Base-by-base conservation (phyloP, 2,113 vertebrate species). In the Collichthys lucidus region DNA sequence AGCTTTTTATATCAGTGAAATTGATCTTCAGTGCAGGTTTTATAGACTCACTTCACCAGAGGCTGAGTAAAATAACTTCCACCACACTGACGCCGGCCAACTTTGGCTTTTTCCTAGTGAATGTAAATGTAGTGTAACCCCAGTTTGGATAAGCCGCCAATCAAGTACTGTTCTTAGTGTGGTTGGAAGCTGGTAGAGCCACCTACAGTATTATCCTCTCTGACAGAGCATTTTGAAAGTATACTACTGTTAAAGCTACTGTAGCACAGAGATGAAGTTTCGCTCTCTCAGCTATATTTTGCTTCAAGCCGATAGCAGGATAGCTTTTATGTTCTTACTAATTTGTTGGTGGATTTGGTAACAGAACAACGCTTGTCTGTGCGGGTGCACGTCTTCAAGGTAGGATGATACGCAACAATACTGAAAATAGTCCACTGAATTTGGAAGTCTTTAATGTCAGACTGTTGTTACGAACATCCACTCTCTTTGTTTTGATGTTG, bases 81-180 rank as follows among this genome's bases (percentile, higher is more conserved):
- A 65, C 31, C 44, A 31, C 61, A 40, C 19, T 68, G 64, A 31
- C 46, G 42, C 42, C 31, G 40, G 22, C 16, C 55, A 62, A 49
- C 55, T 59, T 67, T 19, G 22, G 26, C 56, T 61, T 7, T 46
- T 78, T 86, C 47, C 15, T 70, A 70, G 57, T 74, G 44, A 74
- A 64, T 81, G 44, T 59, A 47, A 68, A 76, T 66, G 31, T 20
- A 57, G 35, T 19, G 15, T 15, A 59, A 12, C 11, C 11, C 12
- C 50, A 71, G 40, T 56, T 59, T 35, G 61, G 46, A 24, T 4
- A 22, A 46, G 76, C 65, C 44, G 44, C 14, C 52, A 60, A 44
- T 61, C n/a, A 61, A 70, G 57, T 40, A 46, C 22, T 59, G 61
- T 47, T 52, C 24, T 16, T 40, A 35, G 59, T 62, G 14, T 64